phyloP scores from a whole-genome alignment of 2,888 invertebrate species.

The Hetaerina titia region DNA sequence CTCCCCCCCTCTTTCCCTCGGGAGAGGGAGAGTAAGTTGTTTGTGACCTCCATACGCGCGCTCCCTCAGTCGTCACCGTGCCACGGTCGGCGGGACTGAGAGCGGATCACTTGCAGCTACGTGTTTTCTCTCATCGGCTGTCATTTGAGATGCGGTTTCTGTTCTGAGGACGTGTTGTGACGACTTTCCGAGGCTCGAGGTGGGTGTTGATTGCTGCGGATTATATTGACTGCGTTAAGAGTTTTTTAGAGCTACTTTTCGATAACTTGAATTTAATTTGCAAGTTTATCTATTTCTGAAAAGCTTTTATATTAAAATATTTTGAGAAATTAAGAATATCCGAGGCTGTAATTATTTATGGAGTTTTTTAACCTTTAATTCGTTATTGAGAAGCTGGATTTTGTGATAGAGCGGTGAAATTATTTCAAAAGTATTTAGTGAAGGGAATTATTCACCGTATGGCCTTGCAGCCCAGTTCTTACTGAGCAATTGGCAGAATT shows the following conservation, averaged over 20 bases:
- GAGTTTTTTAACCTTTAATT: neutral
- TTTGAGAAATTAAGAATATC: too few relatives aligned
- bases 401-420: neutral
- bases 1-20: conserved; percentile 25
- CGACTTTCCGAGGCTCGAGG: neutral
- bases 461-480: neutral
- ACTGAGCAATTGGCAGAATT: neutral
- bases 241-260: neutral
- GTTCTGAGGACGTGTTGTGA: neutral
- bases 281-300: too few relatives aligned
- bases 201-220: neutral
- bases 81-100: conserved; percentile 27
- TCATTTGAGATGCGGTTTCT: conserved; percentile 32
- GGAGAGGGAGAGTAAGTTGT: conserved; percentile 56
- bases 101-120: neutral
- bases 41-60: conserved; percentile 60
- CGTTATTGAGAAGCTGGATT: neutral
- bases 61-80: neutral
- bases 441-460: neutral
- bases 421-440: neutral
- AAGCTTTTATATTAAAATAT: too few relatives aligned
- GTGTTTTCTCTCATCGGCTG: neutral
- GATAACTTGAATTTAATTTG: too few relatives aligned
- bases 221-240: neutral
- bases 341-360: neutral